Evolutionary conservation across 2,888 invertebrate genomes (phyloP), one percentile per base, ranked within the genome.

Genomic region (Apotomis capreana): DNA sequence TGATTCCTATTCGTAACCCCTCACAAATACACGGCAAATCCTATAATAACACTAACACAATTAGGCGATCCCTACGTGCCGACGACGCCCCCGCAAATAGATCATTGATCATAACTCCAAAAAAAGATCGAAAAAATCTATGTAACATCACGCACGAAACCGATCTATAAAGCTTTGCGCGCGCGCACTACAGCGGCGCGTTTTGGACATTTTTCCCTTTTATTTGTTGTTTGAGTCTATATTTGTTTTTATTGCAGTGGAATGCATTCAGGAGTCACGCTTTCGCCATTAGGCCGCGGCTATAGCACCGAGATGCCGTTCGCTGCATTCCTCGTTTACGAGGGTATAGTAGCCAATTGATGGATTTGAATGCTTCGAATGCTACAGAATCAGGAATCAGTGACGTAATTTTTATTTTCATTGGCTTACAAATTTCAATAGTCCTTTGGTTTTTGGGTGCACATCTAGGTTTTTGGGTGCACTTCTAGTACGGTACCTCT

Each of bases 111-210:
- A 80, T 81, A 79, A 84, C 81, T 81, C 75, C 79, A 75, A 79
- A 80, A 81, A 83, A 83, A 83, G 77, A 77, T 75, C 69, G 77
- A 79, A 81, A 82, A 83, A 80, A 83, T 81, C 76, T 75, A 76
- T 73, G 73, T 74, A 83, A 83, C 78, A 83, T 89, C 92, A 92
- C 92, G 92, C 90, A 91, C 91, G 80, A 91, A 92, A 92, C 77
- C 91, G 88, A 92, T 92, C 92, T 88, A 87, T 92, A 86, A 90
- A 85, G 91, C 89, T 91, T 91, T 89, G 91, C 89, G 89, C 83
- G 78, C 78, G 80, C 85, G 85, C 78, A 70, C 77, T 82, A 83
- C 68, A 85, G 88, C 87, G 80, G 86, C 75, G 69, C 77, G 79
- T 84, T 87, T 87, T 84, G 75, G 67, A 71, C 54, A 79, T 85